These are phyloP conservation scores for Brenthis daphne DNA, from an alignment of 2,888 invertebrate species.

Conservation along the genomic window DNA sequence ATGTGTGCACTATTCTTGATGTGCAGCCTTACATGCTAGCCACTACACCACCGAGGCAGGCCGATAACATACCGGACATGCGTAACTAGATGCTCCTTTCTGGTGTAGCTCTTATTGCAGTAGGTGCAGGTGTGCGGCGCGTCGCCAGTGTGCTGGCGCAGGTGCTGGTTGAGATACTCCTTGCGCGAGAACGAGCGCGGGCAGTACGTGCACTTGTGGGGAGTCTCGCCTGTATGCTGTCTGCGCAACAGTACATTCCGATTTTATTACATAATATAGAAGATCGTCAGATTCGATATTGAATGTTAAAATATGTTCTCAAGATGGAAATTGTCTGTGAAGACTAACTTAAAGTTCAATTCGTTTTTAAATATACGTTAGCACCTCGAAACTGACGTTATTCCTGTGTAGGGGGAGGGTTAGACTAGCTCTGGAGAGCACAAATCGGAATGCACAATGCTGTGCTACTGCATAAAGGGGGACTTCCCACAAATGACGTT, in stretches of 20 bases:
- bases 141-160: conserved; percentile 88
- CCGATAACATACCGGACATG: conserved; percentile 71
- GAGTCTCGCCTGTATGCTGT: conserved; percentile 91
- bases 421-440: conserved; percentile 31
- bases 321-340: too few relatives aligned
- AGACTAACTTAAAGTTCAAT: too few relatives aligned
- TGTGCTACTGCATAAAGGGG: conserved; percentile 64
- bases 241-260: conserved; percentile 81
- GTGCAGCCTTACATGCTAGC: too few relatives aligned
- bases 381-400: conserved; percentile 14
- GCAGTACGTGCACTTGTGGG: conserved; percentile 87
- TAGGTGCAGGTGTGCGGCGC: conserved; percentile 87
- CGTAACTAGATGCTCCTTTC: conserved; percentile 88
- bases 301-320: conserved; percentile 14
- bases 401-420: background rate
- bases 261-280: conserved; percentile 50
- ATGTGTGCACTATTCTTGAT: too few relatives aligned
- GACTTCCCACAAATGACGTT: conserved; percentile 74
- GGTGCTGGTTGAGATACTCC: conserved; percentile 93
- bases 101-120: conserved; percentile 86
- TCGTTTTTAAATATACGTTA: too few relatives aligned
- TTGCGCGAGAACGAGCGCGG: conserved; percentile 86
- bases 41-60: too few relatives aligned
- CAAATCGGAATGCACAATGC: conserved; percentile 78
- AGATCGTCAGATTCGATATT: conserved; percentile 32